Evolutionary conservation across 2,113 vertebrate species (phyloP).

Genomic region (Syngnathus scovelli): DNA sequence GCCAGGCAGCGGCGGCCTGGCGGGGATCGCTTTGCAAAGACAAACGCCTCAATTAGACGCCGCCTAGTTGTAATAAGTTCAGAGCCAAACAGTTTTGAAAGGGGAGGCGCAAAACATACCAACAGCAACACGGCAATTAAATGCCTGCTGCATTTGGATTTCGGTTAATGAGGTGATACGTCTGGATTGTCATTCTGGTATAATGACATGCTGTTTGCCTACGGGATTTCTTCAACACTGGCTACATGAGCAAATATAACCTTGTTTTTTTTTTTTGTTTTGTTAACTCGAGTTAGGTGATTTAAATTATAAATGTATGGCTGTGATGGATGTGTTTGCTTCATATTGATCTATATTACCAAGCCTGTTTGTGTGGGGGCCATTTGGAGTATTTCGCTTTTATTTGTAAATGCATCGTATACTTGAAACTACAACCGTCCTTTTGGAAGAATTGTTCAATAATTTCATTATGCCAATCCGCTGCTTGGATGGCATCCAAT

Average conservation of each 20-base stretch:
- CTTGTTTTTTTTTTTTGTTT: background rate
- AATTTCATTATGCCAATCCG: background rate
- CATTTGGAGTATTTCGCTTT: background rate
- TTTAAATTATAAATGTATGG: slow-evolving; percentile 6
- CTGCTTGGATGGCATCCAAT: background rate
- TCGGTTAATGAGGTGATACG: slow-evolving; percentile 9
- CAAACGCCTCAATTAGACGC: slow-evolving; percentile 69
- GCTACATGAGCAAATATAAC: background rate
- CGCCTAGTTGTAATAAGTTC: slow-evolving; percentile 56
- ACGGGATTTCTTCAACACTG: background rate
- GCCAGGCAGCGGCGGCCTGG: slow-evolving; percentile 47
- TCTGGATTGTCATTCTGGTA: slow-evolving; percentile 11
- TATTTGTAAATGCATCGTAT: too few species aligned
- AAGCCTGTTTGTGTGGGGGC: background rate
- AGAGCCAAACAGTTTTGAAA: slow-evolving; percentile 57
- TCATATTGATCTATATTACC: background rate
- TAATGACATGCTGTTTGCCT: slow-evolving; percentile 6
- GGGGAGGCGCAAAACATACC: slow-evolving; percentile 35
- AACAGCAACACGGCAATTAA: slow-evolving; percentile 48
- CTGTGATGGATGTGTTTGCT: background rate
- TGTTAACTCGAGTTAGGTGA: background rate
- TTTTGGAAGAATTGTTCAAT: background rate
- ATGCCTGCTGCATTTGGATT: slow-evolving; percentile 32
- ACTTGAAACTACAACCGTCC: background rate
- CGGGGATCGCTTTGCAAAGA: slow-evolving; percentile 59